A percentile compares a stretch with the other conserved stretches of the same genome.
Conservation (phyloP, 1,140 invertebrate species). For the Amphibalanus amphitrite region DNA sequence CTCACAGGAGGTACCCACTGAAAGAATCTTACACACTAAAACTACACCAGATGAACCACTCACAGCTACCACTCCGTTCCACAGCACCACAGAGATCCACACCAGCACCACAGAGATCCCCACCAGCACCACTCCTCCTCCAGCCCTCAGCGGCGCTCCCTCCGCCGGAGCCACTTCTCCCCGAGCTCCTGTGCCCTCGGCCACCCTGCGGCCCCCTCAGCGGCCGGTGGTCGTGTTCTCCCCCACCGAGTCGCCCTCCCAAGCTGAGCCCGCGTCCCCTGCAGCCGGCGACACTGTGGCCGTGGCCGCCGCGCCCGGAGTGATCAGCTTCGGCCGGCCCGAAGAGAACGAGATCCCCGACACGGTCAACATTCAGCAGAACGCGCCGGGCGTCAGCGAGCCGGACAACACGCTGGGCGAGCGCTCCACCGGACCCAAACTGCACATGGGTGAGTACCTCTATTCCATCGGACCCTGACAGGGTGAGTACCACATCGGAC, state of each 20-base stretch:
- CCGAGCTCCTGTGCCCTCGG: too few species aligned
- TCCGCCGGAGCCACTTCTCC: too few species aligned
- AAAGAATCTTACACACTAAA: too few species aligned
- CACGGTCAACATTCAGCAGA: slow-evolving; percentile 30
- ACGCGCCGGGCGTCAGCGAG: slow-evolving; percentile 36
- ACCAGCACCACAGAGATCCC: too few species aligned
- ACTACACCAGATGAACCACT: too few species aligned
- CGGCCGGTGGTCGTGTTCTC: slow-evolving; percentile 39
- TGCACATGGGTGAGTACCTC: neutral
- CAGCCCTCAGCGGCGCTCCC: too few species aligned
- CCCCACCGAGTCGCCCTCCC: slow-evolving; percentile 7
- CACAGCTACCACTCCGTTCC: too few species aligned
- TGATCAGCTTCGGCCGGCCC: neutral
- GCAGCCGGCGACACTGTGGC: slow-evolving; percentile 24
- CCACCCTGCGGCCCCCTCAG: slow-evolving; percentile 3
- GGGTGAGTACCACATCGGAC: too few species aligned
- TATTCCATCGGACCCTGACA: too few species aligned
- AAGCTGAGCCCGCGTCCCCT: slow-evolving; percentile 19
- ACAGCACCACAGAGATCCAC: too few species aligned
- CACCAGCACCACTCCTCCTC: too few species aligned
- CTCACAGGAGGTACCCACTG: neutral
- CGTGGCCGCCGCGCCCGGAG: neutral
- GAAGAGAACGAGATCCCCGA: slow-evolving; percentile 37
- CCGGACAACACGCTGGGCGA: slow-evolving; percentile 26
- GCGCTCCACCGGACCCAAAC: slow-evolving; percentile 22